Conservation (phyloP, 2,797 vertebrate species). For the Harpagifer antarcticus region DNA sequence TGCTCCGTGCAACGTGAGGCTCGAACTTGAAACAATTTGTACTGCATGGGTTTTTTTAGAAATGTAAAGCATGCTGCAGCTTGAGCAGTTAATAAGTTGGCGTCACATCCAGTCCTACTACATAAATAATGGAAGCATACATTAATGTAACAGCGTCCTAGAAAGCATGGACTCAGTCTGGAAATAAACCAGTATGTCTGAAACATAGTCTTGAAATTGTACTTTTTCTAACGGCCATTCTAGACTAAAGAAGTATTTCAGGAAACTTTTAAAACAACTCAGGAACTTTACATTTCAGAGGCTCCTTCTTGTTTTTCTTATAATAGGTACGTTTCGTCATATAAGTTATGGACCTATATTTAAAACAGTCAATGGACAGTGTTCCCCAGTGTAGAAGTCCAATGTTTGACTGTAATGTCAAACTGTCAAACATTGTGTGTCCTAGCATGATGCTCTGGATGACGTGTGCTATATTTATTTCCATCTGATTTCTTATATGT, state of each 20-base stretch:
- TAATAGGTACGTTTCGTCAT: too few relatives aligned
- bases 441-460: not conserved
- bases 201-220: not conserved
- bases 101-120: not conserved
- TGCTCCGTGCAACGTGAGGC: not conserved
- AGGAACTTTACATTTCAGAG: not conserved
- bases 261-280: not conserved
- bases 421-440: not conserved
- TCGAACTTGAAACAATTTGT: not conserved
- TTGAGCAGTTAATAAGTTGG: not conserved
- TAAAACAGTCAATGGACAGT: too few relatives aligned
- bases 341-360: too few relatives aligned
- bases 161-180: not conserved
- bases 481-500: too few relatives aligned
- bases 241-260: not conserved
- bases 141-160: not conserved
- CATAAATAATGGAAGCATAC: not conserved
- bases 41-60: not conserved
- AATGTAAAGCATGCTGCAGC: conserved; percentile 3
- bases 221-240: not conserved
- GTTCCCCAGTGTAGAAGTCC: too few relatives aligned
- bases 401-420: too few relatives aligned
- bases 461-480: not conserved
- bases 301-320: not conserved
- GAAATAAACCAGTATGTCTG: not conserved